Evolutionary conservation across 2,113 vertebrate genomes (phyloP).

Genomic region (Phylloscopus trochiloides): DNA sequence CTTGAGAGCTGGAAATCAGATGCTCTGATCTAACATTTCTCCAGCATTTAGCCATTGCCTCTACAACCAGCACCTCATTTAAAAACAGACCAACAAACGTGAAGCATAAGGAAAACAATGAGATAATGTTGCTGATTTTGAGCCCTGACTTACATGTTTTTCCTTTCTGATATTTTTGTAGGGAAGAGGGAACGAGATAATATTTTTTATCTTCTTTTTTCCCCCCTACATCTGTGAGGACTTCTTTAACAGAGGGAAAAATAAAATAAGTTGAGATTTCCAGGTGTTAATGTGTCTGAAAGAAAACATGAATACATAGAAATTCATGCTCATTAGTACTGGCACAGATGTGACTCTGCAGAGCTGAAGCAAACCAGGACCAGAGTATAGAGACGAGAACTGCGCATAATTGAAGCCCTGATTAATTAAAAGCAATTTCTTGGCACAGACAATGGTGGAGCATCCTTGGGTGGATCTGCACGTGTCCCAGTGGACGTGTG

Average conservation of each 20-base stretch:
- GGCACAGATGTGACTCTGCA: neutral
- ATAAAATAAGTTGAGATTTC: neutral
- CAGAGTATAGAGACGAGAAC: neutral
- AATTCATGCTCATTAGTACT: neutral
- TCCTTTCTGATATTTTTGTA: neutral
- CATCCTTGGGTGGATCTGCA: neutral
- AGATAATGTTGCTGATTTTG: neutral
- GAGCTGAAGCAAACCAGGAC: neutral
- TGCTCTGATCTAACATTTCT: neutral
- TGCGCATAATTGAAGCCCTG: neutral
- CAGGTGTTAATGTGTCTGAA: neutral
- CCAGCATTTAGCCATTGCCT: neutral
- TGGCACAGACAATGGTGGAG: neutral
- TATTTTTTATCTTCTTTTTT: neutral
- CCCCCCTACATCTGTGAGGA: too few relatives aligned
- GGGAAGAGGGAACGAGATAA: neutral
- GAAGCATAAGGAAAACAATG: neutral
- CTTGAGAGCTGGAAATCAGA: neutral
- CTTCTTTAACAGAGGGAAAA: neutral
- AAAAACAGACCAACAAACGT: neutral
- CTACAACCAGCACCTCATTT: neutral
- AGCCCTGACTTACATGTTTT: neutral
- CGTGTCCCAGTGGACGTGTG: fast-evolving
- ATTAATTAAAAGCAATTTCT: neutral
- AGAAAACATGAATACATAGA: neutral